These are phyloP conservation scores for Lamellibrachia luymesi DNA, from an alignment of 1,140 invertebrate species.

Conservation along the genomic window DNA sequence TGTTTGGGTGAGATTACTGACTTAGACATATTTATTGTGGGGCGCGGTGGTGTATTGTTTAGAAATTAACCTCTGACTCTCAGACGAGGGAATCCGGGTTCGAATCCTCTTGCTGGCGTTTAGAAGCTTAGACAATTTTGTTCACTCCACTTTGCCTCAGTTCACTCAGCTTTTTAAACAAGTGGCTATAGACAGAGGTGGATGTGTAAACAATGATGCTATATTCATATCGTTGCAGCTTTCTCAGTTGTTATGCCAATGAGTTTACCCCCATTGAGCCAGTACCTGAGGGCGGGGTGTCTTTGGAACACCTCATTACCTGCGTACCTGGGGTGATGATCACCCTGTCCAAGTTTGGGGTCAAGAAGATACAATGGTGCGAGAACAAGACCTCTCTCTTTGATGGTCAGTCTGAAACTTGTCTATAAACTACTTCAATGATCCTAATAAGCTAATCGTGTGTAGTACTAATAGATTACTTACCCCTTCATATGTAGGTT, in stretches of 20 bases:
- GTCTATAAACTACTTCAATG: no score
- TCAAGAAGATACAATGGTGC: conserved; percentile 59
- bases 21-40: no score
- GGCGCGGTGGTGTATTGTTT: no score
- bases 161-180: neutral
- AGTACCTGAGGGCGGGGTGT: conserved; percentile 67
- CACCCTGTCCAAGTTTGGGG: conserved; percentile 53
- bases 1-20: no score
- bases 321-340: conserved; percentile 75
- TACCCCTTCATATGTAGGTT: neutral
- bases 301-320: conserved; percentile 81
- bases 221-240: conserved; percentile 58
- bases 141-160: no score
- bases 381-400: conserved; percentile 48
- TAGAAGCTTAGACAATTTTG: no score
- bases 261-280: conserved; percentile 62
- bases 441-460: no score
- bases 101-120: no score
- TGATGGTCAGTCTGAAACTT: conserved; percentile 4
- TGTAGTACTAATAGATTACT: no score
- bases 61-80: no score
- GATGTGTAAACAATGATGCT: neutral
- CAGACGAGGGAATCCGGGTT: no score
- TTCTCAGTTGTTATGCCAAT: conserved; percentile 75
- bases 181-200: no score